Evolutionary conservation across 2,888 invertebrate species (phyloP), one percentile per base, ranked within the genome.

Genomic region (Erannis defoliaria): DNA sequence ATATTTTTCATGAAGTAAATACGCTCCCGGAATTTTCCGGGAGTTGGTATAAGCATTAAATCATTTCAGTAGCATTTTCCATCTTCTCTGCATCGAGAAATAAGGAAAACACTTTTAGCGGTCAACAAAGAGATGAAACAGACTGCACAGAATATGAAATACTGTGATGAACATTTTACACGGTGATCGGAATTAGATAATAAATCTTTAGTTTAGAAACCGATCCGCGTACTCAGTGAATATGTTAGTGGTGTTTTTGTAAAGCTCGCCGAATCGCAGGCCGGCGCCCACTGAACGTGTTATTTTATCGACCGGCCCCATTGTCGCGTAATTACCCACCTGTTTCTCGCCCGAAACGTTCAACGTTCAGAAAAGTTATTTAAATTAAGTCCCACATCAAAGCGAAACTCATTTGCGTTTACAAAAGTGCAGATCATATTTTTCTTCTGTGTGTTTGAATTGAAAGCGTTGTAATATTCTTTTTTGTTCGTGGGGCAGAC

Each of bases 361-460:
- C 75, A 71, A 45, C 70, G 75, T 75, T 77, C 75, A 77, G 76
- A 78, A 76, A 80, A 75, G 75, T 82, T 86, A 86, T 89, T 87
- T 85, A 86, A 89, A 89, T 89, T 82, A 82, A 85, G 81, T 81
- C 81, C 76, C 74, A 82, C 78, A 81, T 86, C 86, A 89, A 90
- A 90, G 85, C 80, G 84, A 86, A 86, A 81, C 87, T 91, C 90
- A 90, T 92, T 91, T 90, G 84, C 86, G 81, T 88, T 88, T 82
- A 89, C 84, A 90, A 90, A 90, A 90, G 88, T 90, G 86, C 82
- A 87, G 89, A 90, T 89, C 85, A 88, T 89, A 88, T 89, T 91
- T 90, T 88, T 79, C 79, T 84, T 80, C 84, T 83, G 82, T 86
- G 81, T 85, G 81, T 89, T 88, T 77, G 84, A 87, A 90, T 90